A percentile compares a stretch with the other conserved stretches of the same genome.
phyloP scores from a whole-genome alignment of 2,888 invertebrate species.

The Gerris lacustris region DNA sequence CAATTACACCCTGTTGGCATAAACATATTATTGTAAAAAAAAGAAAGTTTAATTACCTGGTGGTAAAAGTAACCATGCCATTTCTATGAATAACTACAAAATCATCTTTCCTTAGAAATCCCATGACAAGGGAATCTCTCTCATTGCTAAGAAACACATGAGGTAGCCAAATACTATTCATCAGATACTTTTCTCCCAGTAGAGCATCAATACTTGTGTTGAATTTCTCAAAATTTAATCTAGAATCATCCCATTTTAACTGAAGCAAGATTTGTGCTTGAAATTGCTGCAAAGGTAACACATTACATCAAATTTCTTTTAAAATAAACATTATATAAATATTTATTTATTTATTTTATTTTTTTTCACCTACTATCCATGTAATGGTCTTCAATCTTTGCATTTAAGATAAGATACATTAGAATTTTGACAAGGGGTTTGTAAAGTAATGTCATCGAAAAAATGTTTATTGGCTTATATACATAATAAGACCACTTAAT shows the following conservation, averaged over 20 bases:
- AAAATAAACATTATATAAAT: too few relatives aligned
- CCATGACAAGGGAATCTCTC: conserved; percentile 55
- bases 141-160: conserved; percentile 70
- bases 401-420: too few relatives aligned
- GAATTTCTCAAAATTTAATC: conserved; percentile 54
- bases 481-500: too few relatives aligned
- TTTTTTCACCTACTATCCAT: too few relatives aligned
- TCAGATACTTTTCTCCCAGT: conserved; percentile 49
- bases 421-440: too few relatives aligned
- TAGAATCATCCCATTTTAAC: conserved; percentile 61
- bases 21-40: too few relatives aligned
- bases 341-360: too few relatives aligned
- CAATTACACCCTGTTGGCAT: too few relatives aligned
- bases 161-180: conserved; percentile 67
- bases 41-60: conserved; percentile 36
- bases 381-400: not conserved
- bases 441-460: too few relatives aligned
- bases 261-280: conserved; percentile 68
- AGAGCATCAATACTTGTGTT: conserved; percentile 49
- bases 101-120: conserved; percentile 51
- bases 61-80: conserved; percentile 65
- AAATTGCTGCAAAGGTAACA: conserved; percentile 49
- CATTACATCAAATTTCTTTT: not conserved
- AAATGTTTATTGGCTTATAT: too few relatives aligned
- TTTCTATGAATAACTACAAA: conserved; percentile 64